Conservation (phyloP, 2,797 vertebrate genomes). For the Emydoidea blandingii region DNA sequence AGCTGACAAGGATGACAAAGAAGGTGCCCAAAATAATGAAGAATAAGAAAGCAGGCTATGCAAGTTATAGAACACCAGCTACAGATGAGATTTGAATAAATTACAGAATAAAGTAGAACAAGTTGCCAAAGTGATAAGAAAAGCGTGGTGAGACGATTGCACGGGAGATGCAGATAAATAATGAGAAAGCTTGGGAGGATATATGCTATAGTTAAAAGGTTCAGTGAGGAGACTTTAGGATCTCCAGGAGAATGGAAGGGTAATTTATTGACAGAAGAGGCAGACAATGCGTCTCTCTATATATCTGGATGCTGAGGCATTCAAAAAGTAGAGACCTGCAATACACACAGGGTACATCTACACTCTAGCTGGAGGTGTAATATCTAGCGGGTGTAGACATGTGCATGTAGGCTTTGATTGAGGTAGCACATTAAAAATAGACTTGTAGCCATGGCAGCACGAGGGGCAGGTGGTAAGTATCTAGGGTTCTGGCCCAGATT, state of each 20-base stretch:
- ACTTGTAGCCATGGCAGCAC: too few species aligned
- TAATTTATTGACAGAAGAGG: slow-evolving; percentile 78
- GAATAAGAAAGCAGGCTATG: slow-evolving; percentile 46
- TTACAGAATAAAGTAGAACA: slow-evolving; percentile 38
- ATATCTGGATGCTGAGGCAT: slow-evolving; percentile 69
- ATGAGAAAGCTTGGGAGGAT: slow-evolving; percentile 41
- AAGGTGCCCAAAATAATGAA: slow-evolving; percentile 44
- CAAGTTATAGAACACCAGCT: slow-evolving; percentile 53
- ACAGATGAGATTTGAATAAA: slow-evolving; percentile 53
- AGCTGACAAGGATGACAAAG: slow-evolving; percentile 42
- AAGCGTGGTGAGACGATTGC: slow-evolving; percentile 48
- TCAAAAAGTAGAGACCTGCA: slow-evolving; percentile 66
- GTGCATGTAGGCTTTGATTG: too few species aligned
- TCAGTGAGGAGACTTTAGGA: slow-evolving; percentile 55
- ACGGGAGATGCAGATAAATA: slow-evolving; percentile 67
- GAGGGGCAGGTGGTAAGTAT: too few species aligned
- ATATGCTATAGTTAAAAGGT: slow-evolving; percentile 41
- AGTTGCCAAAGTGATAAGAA: slow-evolving; percentile 19
- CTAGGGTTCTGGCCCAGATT: too few species aligned
- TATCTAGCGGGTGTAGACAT: too few species aligned
- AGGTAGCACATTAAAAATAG: too few species aligned
- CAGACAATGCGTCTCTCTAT: slow-evolving; percentile 64
- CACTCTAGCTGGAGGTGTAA: neutral
- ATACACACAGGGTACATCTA: neutral
- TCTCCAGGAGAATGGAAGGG: slow-evolving; percentile 62